Evolutionary conservation across 2,797 vertebrate species (phyloP).

Genomic region (Phyllotis vaccarum): DNA sequence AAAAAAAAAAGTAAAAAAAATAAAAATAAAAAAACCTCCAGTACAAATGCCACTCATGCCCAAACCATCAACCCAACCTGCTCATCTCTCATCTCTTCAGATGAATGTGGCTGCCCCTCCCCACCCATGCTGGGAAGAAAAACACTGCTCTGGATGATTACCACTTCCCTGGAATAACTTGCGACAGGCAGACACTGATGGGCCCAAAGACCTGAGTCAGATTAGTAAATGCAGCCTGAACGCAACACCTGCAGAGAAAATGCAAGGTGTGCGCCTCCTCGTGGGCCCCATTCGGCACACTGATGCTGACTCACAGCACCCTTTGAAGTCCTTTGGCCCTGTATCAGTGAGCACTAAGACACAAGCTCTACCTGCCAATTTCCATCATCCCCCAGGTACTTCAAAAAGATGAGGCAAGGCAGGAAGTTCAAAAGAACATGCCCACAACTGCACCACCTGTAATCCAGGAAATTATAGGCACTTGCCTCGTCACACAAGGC

Average conservation of each 20-base stretch:
- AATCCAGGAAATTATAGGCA: conserved; percentile 41
- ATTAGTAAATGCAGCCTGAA: neutral
- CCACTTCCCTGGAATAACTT: neutral
- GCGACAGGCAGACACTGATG: neutral
- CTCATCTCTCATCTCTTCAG: accelerated
- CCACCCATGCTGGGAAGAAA: neutral
- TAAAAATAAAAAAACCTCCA: too few relatives aligned
- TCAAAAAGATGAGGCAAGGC: conserved; percentile 67
- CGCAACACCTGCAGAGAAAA: conserved; percentile 61
- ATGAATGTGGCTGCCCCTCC: neutral
- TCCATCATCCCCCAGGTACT: neutral
- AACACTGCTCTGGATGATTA: neutral
- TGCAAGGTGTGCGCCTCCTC: neutral
- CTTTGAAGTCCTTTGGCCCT: conserved; percentile 64
- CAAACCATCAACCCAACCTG: neutral
- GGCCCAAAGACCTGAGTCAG: neutral
- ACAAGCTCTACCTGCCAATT: neutral
- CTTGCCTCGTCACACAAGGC: conserved; percentile 6
- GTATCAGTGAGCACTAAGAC: neutral
- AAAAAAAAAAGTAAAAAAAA: neutral
- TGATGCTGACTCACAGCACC: neutral
- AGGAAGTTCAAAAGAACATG: conserved; percentile 50
- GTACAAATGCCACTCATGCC: neutral
- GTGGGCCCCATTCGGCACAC: neutral
- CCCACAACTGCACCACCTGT: neutral